phyloP scores from a whole-genome alignment of 2,113 vertebrate species.

The Actenoides lindsayi region DNA sequence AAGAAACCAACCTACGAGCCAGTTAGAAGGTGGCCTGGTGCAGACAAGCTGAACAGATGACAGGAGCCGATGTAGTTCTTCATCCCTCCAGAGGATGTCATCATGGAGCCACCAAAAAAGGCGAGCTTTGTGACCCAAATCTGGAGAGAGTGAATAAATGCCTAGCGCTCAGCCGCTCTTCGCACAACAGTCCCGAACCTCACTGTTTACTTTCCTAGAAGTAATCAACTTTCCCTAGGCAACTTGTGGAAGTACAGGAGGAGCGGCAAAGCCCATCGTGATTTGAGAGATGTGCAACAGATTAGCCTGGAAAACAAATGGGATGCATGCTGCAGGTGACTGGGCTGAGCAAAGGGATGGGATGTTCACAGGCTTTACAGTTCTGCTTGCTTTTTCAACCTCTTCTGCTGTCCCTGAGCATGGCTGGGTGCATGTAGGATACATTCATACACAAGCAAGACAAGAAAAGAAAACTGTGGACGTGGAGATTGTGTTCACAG shows the following conservation, averaged over 20 bases:
- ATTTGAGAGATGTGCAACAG: not conserved
- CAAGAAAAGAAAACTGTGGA: not conserved
- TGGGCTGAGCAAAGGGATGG: not conserved
- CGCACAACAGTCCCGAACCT: not conserved
- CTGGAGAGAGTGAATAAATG: not conserved
- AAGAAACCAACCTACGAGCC: not conserved
- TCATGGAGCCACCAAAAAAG: constrained; percentile 21
- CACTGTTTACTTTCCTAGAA: not conserved
- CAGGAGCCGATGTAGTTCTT: not conserved
- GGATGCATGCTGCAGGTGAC: not conserved
- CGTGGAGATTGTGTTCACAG: not conserved
- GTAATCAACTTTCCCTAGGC: not conserved
- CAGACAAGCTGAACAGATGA: not conserved
- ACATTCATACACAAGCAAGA: not conserved
- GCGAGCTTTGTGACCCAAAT: not conserved
- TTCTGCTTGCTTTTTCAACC: not conserved
- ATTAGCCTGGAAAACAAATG: not conserved
- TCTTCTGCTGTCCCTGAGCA: not conserved
- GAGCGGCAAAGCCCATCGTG: not conserved
- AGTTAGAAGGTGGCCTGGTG: not conserved
- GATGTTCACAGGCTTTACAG: not conserved
- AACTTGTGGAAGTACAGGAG: not conserved
- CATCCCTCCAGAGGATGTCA: constrained; percentile 69
- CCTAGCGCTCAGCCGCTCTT: not conserved
- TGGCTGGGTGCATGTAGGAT: not conserved